phyloP scores from a whole-genome alignment of 2,113 vertebrate genomes.

The Typhlomys cinereus region DNA sequence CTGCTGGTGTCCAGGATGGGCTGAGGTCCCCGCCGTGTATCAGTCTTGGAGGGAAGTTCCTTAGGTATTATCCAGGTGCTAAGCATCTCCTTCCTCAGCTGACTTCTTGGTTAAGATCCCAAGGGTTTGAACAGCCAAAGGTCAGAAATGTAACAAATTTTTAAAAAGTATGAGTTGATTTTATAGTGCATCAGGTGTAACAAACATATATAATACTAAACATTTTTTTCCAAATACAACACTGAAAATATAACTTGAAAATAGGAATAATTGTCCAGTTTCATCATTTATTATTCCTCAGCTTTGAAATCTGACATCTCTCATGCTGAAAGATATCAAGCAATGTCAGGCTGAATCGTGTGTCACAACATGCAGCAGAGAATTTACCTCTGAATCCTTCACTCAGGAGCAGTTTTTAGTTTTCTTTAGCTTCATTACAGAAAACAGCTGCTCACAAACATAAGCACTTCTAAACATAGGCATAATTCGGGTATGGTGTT shows the following conservation, averaged over 20 bases:
- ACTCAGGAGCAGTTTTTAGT: not conserved
- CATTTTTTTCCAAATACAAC: not conserved
- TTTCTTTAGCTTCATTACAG: not conserved
- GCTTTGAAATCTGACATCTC: not conserved
- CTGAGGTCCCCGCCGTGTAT: not conserved
- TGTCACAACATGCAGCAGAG: not conserved
- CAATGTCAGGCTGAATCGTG: not conserved
- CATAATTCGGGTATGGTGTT: not conserved
- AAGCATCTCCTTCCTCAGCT: not conserved
- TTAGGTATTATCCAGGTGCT: too few species aligned
- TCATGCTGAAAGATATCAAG: not conserved
- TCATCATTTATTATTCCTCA: not conserved
- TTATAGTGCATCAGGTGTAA: not conserved
- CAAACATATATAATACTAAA: not conserved
- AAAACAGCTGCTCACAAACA: conserved; percentile 6
- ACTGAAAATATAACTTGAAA: not conserved
- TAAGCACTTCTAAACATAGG: conserved; percentile 11
- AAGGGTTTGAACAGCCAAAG: not conserved
- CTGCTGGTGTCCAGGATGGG: not conserved
- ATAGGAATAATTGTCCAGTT: not conserved
- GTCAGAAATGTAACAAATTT: too few species aligned
- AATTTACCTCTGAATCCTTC: not conserved
- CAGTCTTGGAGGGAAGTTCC: not conserved
- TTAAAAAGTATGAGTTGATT: not conserved
- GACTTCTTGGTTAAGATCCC: not conserved